Evolutionary conservation across 2,888 invertebrate genomes (phyloP).

Genomic region (Nysson spinosus): DNA sequence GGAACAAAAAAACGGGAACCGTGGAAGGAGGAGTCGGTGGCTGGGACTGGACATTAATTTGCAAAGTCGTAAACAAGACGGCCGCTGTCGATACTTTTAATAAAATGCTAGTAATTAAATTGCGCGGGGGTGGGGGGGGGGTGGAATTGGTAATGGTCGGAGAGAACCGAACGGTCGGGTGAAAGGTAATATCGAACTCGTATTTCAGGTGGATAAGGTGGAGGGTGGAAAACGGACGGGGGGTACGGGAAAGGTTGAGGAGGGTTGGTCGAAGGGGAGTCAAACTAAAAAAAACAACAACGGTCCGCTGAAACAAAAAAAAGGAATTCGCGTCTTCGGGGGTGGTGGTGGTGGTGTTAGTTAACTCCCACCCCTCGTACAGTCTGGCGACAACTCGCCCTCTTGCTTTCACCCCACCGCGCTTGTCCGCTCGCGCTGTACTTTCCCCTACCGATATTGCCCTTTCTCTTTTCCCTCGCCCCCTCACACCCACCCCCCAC

Average conservation of each 20-base stretch:
- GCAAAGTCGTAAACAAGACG: slow-evolving; percentile 73
- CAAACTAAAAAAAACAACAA: slow-evolving; percentile 65
- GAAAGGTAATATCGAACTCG: slow-evolving; percentile 69
- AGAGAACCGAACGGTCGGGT: slow-evolving; percentile 44
- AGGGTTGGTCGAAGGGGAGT: slow-evolving; percentile 55
- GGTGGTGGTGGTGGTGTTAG: slow-evolving; percentile 54
- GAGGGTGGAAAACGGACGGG: slow-evolving; percentile 42
- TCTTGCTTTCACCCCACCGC: slow-evolving; percentile 24
- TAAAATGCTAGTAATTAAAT: slow-evolving; percentile 76
- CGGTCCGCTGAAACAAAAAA: slow-evolving; percentile 54
- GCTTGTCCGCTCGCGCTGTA: slow-evolving; percentile 30
- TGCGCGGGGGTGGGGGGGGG: slow-evolving; percentile 53
- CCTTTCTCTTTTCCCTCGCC: slow-evolving; percentile 32
- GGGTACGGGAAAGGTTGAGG: slow-evolving; percentile 32
- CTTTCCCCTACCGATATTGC: slow-evolving; percentile 10
- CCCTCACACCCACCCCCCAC: slow-evolving; percentile 21
- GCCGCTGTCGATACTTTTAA: slow-evolving; percentile 76
- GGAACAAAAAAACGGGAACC: slow-evolving; percentile 38
- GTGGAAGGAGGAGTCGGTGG: slow-evolving; percentile 46
- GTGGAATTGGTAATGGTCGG: slow-evolving; percentile 52
- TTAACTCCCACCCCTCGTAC: slow-evolving; percentile 55
- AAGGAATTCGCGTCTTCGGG: slow-evolving; percentile 60
- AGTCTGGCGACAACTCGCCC: slow-evolving; percentile 59
- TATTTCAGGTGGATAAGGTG: slow-evolving; percentile 65
- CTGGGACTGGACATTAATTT: slow-evolving; percentile 68